Percentiles rank a stretch among this genome's conserved stretches.
Conservation (phyloP, 2,113 vertebrate genomes). For the Sylvietta virens region DNA sequence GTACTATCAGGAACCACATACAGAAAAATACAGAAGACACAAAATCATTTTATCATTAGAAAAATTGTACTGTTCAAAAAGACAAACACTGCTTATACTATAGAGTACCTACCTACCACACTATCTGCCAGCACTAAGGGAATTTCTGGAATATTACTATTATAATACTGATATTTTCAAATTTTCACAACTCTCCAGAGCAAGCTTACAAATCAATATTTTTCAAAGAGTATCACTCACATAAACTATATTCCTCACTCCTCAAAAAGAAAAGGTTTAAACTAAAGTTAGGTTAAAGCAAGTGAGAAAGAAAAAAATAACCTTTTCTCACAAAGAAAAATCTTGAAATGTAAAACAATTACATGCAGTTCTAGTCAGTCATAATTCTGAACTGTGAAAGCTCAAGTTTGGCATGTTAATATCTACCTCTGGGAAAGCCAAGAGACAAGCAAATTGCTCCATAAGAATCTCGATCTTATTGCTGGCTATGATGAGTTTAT, state of each 20-base stretch:
- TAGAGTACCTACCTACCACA: neutral
- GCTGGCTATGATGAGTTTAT: neutral
- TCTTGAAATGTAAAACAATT: neutral
- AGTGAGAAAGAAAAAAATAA: neutral
- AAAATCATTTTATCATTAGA: neutral
- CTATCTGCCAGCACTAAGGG: neutral
- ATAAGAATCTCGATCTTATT: neutral
- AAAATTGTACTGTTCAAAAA: neutral
- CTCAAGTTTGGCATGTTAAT: neutral
- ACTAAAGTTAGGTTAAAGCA: neutral
- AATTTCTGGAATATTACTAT: neutral
- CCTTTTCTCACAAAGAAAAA: neutral
- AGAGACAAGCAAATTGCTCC: constrained; percentile 29
- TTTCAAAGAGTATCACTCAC: neutral
- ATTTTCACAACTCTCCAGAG: neutral
- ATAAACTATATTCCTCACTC: neutral
- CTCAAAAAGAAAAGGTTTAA: neutral
- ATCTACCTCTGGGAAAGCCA: constrained; percentile 6
- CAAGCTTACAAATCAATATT: neutral
- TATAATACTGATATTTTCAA: neutral
- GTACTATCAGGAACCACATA: neutral
- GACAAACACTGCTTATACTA: neutral
- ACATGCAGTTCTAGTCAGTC: neutral
- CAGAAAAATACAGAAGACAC: neutral
- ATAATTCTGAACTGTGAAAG: neutral